Base-by-base conservation (phyloP, 2,797 vertebrate genomes). In the Nyctibius grandis region DNA sequence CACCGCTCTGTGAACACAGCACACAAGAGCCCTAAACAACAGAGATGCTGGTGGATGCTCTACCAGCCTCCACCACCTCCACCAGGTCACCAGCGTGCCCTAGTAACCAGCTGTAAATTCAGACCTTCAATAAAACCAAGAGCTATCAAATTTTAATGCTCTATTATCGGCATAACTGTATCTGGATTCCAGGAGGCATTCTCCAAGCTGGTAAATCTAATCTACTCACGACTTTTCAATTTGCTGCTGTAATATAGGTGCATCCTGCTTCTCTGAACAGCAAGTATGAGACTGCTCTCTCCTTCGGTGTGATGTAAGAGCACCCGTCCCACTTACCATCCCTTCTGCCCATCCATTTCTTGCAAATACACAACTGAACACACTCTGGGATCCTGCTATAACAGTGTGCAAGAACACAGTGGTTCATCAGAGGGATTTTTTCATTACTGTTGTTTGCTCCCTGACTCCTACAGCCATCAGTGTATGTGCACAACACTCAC, bases 101-200 rank as follows among this genome's bases (percentile, higher is more conserved):
- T 1, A 3, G 19, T 33, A 87, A 29, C n/a, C 12, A 81, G 65
- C 38, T 72, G 38, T n/a, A 80, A 83, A 91, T 73, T 78, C 82
- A 94, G 51, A 40, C 44, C 48, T 79, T 26, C 85, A 87, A 42
- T 54, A 94, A 74, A 82, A 64, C 31, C 64, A 70, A 84, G 56
- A 89, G 53, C 86, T 68, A 93, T 64, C 68, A 61, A 72, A 91
- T 50, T 91, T 50, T 87, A 92, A 80, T 60, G 69, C 29, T 67
- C 45, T 87, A 14, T 44, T 94, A 89, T 60, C 5, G 29, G 76
- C 80, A 88, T 5, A 11, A 75, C 67, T 72, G n/a, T 50, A 64
- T 51, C 53, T 91, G 74, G 94, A 85, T 83, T 94, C 86, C 53
- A 89, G 68, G 22, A 95, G 83, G 85, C 80, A 67, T 88, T 76